Evolutionary conservation across 1,140 invertebrate genomes (phyloP), one percentile per base, ranked within the genome.

Genomic region (Drosophila triauraria): DNA sequence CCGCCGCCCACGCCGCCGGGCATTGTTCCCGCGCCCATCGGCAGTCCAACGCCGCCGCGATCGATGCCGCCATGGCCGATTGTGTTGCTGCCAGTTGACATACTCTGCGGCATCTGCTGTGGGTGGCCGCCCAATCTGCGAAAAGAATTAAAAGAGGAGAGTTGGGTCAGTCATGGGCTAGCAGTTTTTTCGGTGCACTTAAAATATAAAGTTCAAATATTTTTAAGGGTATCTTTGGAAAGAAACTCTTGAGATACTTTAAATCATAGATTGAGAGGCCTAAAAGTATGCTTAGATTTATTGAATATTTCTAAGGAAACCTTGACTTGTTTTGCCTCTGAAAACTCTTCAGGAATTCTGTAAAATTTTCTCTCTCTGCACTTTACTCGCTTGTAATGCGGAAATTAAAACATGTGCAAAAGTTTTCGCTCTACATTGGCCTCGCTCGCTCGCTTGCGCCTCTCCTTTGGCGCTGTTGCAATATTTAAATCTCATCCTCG

Each of bases 1-100:
- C 77, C 81, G 9, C 80, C 85, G 38, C 78, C 78, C 30, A 67
- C 71, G 20, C 83, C 80, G 27, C 71, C 85, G n/a, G 86, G 86
- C 80, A 90, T 90, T 4, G 86, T 90, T 5, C 86, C 86, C 9
- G 75, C 86, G 59, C 85, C 84, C 80, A 90, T 86, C 4, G 85
- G 82, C 75, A 90, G 88, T 9, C 86, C 91, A 10, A 88, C 82
- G 63, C 82, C 85, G 58, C 88, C 91, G 59, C 91, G 87, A 88
- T 92, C 85, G 77, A 91, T 91, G 78, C 91, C 86, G 6, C 91
- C 87, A 58, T 92, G 91, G 72, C 91, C 91, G 76, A 92, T 83
- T 78, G 92, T 91, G 80, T 93, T 93, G 80, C 92, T 93, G 75
- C 91, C 90, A 77, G 91, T 91, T 92, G 92, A 92, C 91, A 93